phyloP scores from a whole-genome alignment of 2,113 vertebrate species.

The Corythaixoides concolor region DNA sequence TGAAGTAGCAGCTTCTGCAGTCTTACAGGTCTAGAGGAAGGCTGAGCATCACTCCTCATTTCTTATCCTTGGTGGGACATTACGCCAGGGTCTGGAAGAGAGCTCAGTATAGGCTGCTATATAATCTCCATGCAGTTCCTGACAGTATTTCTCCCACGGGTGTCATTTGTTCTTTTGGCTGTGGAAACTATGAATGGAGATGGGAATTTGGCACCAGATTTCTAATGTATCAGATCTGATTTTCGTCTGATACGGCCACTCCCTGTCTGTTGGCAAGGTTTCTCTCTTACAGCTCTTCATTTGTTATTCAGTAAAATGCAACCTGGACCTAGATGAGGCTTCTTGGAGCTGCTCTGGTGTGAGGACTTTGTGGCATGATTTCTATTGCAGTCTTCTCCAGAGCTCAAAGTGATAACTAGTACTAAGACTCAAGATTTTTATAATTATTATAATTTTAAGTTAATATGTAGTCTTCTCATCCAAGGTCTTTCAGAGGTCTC shows the following conservation, averaged over 20 bases:
- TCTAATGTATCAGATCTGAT: neutral
- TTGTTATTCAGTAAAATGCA: neutral
- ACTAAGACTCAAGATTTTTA: neutral
- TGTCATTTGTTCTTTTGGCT: neutral
- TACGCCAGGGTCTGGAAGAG: neutral
- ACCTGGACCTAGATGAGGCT: neutral
- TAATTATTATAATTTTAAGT: neutral
- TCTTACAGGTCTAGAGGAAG: neutral
- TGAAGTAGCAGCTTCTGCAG: neutral
- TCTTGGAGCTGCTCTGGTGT: neutral
- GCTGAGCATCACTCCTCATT: neutral
- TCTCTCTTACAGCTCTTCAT: neutral
- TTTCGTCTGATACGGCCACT: neutral
- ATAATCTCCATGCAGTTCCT: neutral
- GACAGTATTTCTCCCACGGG: neutral
- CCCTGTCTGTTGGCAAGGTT: neutral
- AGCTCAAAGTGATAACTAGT: neutral
- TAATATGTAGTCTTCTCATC: neutral
- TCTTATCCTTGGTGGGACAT: neutral
- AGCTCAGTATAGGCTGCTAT: neutral
- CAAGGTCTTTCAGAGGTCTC: neutral
- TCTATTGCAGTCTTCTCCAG: neutral
- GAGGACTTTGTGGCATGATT: neutral
- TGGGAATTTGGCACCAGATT: slow-evolving; percentile 15
- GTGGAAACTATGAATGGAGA: slow-evolving; percentile 14